Conservation (phyloP, 2,797 vertebrate species). For the Mallotus villosus region DNA sequence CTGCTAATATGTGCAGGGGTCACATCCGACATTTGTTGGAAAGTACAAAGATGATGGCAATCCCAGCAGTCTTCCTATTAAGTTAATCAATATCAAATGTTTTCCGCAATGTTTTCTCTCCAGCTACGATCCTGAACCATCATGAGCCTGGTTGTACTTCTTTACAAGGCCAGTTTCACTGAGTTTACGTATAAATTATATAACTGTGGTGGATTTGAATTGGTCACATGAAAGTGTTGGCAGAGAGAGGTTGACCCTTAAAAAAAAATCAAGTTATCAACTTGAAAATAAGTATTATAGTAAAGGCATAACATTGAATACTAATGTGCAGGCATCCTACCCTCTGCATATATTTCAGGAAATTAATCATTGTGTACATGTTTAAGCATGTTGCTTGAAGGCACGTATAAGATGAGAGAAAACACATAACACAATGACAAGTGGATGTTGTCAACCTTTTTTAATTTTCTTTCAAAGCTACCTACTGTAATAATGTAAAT, state of each 20-base stretch:
- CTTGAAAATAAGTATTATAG: no score
- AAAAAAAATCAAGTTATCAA: no score
- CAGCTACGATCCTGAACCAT: constrained; percentile 17
- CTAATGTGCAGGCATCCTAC: no score
- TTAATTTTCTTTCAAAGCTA: not conserved
- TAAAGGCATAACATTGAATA: no score
- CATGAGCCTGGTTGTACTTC: constrained; percentile 18
- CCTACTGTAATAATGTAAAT: not conserved
- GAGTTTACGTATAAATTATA: constrained; percentile 12
- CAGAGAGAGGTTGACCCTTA: not conserved
- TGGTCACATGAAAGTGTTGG: constrained; percentile 1
- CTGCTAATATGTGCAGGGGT: constrained; percentile 40
- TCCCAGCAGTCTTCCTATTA: constrained; percentile 26
- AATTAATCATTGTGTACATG: no score
- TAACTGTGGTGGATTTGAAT: constrained; percentile 5
- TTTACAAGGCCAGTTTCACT: constrained; percentile 31
- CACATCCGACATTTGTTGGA: constrained; percentile 33
- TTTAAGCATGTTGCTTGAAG: not conserved
- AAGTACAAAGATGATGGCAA: constrained; percentile 26
- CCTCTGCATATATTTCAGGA: no score
- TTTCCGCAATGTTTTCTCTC: constrained; percentile 32
- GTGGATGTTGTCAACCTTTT: not conserved
- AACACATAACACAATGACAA: not conserved
- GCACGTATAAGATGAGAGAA: not conserved
- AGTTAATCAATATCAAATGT: constrained; percentile 47